Evolutionary conservation across 2,797 vertebrate species (phyloP).

Genomic region (Labeo calbasu): DNA sequence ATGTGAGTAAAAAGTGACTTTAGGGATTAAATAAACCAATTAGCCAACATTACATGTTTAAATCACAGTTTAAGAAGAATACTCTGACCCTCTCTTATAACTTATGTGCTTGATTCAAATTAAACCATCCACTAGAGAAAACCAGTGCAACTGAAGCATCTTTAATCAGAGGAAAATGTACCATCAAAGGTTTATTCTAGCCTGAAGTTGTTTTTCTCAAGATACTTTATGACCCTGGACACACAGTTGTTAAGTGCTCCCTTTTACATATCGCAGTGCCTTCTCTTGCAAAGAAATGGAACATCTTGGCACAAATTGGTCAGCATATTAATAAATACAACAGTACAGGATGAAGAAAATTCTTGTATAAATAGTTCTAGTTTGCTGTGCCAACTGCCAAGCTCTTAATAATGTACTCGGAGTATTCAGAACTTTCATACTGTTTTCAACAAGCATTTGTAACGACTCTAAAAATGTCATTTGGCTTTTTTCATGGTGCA

Average conservation of each 20-base stretch:
- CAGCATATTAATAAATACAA: conserved; percentile 6
- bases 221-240: background rate
- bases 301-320: conserved; percentile 22
- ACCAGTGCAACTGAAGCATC: background rate
- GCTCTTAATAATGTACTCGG: background rate
- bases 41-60: background rate
- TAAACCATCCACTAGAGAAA: background rate
- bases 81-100: background rate
- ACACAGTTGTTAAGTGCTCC: conserved; percentile 3
- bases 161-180: background rate
- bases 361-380: background rate
- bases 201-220: conserved; percentile 4
- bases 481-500: background rate
- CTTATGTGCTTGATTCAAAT: background rate
- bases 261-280: background rate
- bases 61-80: background rate
- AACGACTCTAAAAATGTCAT: background rate
- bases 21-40: background rate
- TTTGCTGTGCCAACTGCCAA: background rate
- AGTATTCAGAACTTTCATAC: background rate
- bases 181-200: background rate
- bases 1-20: conserved; percentile 10
- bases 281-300: background rate
- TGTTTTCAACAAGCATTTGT: background rate
- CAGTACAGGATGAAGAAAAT: background rate